Conservation (phyloP, 1,140 invertebrate genomes). For the Geopemphigus sp. region DNA sequence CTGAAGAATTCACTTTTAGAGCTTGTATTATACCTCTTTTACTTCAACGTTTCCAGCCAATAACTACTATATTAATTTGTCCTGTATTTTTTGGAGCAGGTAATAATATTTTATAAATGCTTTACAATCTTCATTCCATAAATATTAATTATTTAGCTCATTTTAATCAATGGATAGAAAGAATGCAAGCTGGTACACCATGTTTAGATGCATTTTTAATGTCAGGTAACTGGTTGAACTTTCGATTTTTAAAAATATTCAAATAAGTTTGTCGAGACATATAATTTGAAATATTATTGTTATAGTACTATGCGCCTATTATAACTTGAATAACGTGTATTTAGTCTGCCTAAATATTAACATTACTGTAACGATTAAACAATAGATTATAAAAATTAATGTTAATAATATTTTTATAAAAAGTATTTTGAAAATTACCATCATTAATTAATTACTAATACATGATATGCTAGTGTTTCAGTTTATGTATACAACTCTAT, state of each 20-base stretch:
- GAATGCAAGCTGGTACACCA: slow-evolving; percentile 67
- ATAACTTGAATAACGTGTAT: too few species aligned
- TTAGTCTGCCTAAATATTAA: too few species aligned
- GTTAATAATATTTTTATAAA: neutral
- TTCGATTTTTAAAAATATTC: too few species aligned
- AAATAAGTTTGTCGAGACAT: too few species aligned
- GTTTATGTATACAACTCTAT: slow-evolving; percentile 85
- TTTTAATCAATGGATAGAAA: slow-evolving; percentile 87
- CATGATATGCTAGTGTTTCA: slow-evolving; percentile 71
- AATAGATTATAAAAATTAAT: neutral
- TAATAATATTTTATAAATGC: slow-evolving; percentile 56
- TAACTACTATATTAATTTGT: slow-evolving; percentile 76
- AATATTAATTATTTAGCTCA: slow-evolving; percentile 64
- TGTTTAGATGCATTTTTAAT: slow-evolving; percentile 67
- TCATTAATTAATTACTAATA: neutral
- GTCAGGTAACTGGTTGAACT: slow-evolving; percentile 60
- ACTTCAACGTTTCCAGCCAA: slow-evolving; percentile 75
- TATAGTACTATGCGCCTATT: too few species aligned
- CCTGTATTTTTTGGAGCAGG: slow-evolving; percentile 90
- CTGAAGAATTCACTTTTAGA: slow-evolving; percentile 92
- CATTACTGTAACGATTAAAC: too few species aligned
- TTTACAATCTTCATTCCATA: neutral
- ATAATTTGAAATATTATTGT: too few species aligned
- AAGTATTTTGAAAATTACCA: neutral
- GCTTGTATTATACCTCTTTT: slow-evolving; percentile 91